Base-by-base conservation (phyloP, 37 sponge, comb jelly and placozoan genomes). In the Aplysina aerophoba region DNA sequence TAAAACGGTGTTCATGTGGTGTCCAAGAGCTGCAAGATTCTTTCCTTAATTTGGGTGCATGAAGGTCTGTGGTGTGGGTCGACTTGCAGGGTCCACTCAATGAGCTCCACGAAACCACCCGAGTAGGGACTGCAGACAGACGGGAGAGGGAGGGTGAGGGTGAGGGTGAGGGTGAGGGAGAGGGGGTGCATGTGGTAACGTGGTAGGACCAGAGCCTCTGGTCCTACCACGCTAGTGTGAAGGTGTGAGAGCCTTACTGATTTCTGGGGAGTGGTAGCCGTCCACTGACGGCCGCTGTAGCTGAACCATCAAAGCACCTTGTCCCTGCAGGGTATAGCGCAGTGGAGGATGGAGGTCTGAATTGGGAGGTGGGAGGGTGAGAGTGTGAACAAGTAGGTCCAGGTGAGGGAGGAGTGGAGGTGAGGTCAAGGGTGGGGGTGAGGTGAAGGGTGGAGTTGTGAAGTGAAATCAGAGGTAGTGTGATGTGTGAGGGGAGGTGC, bases 231-330 rank as follows among this genome's bases (percentile, higher is more conserved):
- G n/a, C n/a, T n/a, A n/a, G n/a, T n/a, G n/a, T n/a, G n/a, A n/a
- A n/a, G n/a, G n/a, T n/a, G n/a, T n/a, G n/a, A n/a, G n/a, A 8
- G 13, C 63, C 94, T 88, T 33, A 94, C 94, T 91, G 89, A 44
- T 84, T 27, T 16, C 65, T 86, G 15, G 97, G 97, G 58, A 97
- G 89, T 17, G 85, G 54, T 12, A 97, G 54, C 4, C 90, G 83
- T 0, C 97, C 97, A 87, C 97, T 94, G 71, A 90, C 84, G 11
- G 97, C 91, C 14, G 93, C 85, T 28, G 90, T 79, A 16, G 95
- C 93, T 28, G 95, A 88, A 4, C 97, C 97, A 82, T 97, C 97
- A 75, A 79, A 97, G 4, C 94, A 92, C 86, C 96, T 93, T 25
- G 79, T 44, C 16, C 90, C 90, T 89, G 81, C 37, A 28, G 38